These are phyloP conservation scores for Rhabdornis inornatus DNA, from an alignment of 2,113 vertebrate species.

Conservation along the genomic window DNA sequence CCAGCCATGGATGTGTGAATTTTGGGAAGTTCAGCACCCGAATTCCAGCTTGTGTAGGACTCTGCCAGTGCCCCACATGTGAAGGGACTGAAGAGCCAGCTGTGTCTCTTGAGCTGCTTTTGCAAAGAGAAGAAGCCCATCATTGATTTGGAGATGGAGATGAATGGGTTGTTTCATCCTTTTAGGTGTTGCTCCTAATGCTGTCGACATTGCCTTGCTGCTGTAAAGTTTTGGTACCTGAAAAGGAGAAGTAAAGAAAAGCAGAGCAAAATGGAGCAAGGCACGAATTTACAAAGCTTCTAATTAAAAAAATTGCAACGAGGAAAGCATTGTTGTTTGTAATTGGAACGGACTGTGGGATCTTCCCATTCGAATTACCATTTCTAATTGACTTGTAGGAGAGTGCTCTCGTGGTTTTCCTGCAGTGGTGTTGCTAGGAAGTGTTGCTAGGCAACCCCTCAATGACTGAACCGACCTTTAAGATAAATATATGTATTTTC, in stretches of 20 bases:
- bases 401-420: constrained; percentile 23
- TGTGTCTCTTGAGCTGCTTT: neutral
- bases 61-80: neutral
- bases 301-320: neutral
- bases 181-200: neutral
- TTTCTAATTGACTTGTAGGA: constrained; percentile 62
- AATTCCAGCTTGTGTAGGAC: neutral
- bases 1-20: neutral
- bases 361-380: constrained; percentile 56
- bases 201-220: rapidly evolving
- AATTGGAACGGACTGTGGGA: neutral
- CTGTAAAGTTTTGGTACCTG: neutral
- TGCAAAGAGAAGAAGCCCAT: neutral
- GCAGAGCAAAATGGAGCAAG: neutral
- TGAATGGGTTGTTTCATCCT: neutral
- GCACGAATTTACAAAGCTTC: neutral
- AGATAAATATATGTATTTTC: constrained; percentile 64
- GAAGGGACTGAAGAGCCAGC: neutral
- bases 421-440: constrained; percentile 61
- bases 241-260: neutral
- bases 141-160: neutral
- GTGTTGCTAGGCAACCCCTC: constrained; percentile 66
- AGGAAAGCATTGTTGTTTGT: neutral
- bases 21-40: neutral
- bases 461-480: constrained; percentile 59